A percentile compares a stretch with the other conserved stretches of the same genome.
phyloP scores from a whole-genome alignment of 1,140 invertebrate genomes.

The Papilio dardanus region DNA sequence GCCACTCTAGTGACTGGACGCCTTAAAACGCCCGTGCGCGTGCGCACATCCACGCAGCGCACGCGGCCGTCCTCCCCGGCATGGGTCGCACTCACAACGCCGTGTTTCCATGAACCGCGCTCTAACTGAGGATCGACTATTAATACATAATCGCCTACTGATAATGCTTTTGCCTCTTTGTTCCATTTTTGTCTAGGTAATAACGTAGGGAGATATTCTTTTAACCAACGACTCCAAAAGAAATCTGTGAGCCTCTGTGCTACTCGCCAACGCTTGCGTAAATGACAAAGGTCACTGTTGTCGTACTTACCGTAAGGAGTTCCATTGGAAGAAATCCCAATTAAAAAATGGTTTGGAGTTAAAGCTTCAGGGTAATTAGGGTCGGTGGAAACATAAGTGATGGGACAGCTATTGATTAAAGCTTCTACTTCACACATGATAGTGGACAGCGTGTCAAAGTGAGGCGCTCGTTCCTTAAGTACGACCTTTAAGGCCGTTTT shows the following conservation, averaged over 20 bases:
- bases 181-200: constrained; percentile 50
- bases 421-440: constrained; percentile 44
- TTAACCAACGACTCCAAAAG: constrained; percentile 41
- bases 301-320: constrained; percentile 14
- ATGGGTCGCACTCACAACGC: constrained; percentile 31
- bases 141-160: constrained; percentile 47
- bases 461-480: constrained; percentile 39
- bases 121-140: constrained; percentile 43
- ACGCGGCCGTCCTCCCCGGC: constrained; percentile 43
- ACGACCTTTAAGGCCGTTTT: constrained; percentile 43
- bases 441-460: constrained; percentile 44
- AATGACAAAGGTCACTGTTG: no score
- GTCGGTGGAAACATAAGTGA: constrained; percentile 40
- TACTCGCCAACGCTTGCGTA: constrained; percentile 28
- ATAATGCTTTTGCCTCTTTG: constrained; percentile 40
- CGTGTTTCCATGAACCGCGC: constrained; percentile 46
- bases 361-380: constrained; percentile 44
- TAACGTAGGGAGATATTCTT: constrained; percentile 39
- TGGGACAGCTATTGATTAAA: constrained; percentile 42
- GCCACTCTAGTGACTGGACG: constrained; percentile 30
- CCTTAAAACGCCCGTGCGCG: constrained; percentile 20
- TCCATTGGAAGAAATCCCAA: no score
- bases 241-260: constrained; percentile 29
- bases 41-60: constrained; percentile 42
- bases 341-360: constrained; percentile 59